Evolutionary conservation across 1,140 invertebrate genomes (phyloP).

Genomic region (Neotoxoptera formosana): DNA sequence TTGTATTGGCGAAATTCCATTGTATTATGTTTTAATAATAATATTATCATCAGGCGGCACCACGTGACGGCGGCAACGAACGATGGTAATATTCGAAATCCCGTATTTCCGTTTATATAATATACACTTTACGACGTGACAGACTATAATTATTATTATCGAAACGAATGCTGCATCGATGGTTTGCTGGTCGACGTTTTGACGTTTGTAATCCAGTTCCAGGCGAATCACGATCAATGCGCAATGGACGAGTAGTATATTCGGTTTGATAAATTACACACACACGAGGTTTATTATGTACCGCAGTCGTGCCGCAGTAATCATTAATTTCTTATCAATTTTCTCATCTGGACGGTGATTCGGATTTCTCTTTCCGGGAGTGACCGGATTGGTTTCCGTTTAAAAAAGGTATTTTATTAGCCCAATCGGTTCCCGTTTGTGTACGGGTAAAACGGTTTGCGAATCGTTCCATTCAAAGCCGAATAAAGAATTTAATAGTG

Average conservation of each 20-base stretch:
- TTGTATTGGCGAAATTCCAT: not conserved
- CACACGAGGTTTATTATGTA: not conserved
- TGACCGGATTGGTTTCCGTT: no score
- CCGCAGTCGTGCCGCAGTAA: not conserved
- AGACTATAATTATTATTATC: not conserved
- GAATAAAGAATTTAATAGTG: no score
- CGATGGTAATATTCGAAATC: slow-evolving; percentile 1
- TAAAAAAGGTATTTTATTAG: no score
- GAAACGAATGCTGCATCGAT: not conserved
- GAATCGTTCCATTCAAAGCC: no score
- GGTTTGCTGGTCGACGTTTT: not conserved
- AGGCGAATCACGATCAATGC: not conserved
- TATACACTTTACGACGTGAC: not conserved
- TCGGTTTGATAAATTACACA: not conserved
- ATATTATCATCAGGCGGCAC: not conserved
- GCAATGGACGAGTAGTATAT: not conserved
- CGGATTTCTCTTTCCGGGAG: no score
- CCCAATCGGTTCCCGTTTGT: no score
- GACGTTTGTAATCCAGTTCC: not conserved
- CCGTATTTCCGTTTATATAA: not conserved
- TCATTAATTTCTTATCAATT: not conserved
- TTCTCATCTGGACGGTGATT: not conserved
- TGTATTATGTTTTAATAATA: not conserved
- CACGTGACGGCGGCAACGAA: not conserved
- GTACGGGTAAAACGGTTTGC: no score